Evolutionary conservation across 2,797 vertebrate genomes (phyloP).

Genomic region (Sebastes nivosus): DNA sequence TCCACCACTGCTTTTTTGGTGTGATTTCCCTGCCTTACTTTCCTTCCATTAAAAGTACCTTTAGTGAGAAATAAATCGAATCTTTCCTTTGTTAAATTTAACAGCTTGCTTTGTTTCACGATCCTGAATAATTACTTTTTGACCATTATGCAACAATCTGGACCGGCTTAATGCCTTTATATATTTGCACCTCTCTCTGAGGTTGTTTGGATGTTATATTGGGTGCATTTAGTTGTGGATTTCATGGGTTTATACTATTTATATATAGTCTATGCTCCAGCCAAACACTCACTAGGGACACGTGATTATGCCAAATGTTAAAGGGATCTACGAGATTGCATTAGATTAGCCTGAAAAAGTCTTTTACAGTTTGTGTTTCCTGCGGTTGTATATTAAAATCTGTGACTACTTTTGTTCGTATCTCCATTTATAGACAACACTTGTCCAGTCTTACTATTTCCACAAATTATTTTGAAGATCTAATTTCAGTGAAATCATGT

Average conservation of each 20-base stretch:
- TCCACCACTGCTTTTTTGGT: too few relatives aligned
- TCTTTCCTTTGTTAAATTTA: not conserved
- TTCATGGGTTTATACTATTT: constrained; percentile 17
- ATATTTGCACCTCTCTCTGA: not conserved
- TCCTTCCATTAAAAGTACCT: too few relatives aligned
- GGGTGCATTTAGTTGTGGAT: constrained; percentile 8
- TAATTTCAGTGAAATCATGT: not conserved
- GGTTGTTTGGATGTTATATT: not conserved
- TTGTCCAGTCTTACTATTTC: not conserved
- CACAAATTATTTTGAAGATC: not conserved
- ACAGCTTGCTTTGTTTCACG: constrained; percentile 14
- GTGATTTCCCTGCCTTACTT: too few relatives aligned
- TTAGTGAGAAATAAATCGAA: too few relatives aligned
- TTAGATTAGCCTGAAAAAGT: not conserved
- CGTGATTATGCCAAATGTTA: not conserved
- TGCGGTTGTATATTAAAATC: not conserved
- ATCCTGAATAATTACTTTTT: not conserved
- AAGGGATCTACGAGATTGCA: not conserved
- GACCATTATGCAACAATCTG: not conserved
- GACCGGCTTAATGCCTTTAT: not conserved
- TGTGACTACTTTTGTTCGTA: not conserved
- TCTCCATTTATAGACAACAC: not conserved
- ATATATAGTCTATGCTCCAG: not conserved
- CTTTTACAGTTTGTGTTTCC: not conserved
- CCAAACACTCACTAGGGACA: not conserved